These are phyloP conservation scores for Gnatocerus cornutus DNA, from an alignment of 2,888 invertebrate genomes.

Conservation along the genomic window DNA sequence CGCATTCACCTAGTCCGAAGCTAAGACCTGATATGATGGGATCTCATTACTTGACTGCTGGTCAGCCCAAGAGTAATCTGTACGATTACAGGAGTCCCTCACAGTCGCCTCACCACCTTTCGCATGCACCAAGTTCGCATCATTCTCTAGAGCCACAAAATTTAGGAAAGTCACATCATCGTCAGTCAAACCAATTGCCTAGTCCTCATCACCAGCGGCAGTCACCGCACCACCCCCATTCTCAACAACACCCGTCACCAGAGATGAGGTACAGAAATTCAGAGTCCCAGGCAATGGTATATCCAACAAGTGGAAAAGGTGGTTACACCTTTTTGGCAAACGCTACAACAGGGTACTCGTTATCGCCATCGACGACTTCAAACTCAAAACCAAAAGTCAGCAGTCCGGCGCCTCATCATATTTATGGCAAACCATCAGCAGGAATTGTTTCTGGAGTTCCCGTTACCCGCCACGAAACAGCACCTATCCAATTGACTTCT, in stretches of 20 bases:
- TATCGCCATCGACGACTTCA: conserved; percentile 71
- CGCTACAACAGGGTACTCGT: conserved; percentile 69
- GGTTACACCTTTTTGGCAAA: conserved; percentile 71
- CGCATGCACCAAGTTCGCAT: conserved; percentile 65
- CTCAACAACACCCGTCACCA: conserved; percentile 66
- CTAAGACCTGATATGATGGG: conserved; percentile 73
- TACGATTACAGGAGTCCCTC: conserved; percentile 71
- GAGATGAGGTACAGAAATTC: conserved; percentile 62
- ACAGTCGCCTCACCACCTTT: conserved; percentile 70
- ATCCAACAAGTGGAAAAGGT: conserved; percentile 63
- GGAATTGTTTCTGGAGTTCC: conserved; percentile 76
- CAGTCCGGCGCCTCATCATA: conserved; percentile 84
- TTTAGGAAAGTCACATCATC: conserved; percentile 64
- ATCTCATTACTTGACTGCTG: conserved; percentile 74
- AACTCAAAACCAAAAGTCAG: conserved; percentile 81
- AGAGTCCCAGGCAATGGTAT: conserved; percentile 67
- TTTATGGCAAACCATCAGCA: conserved; percentile 80
- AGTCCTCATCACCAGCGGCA: conserved; percentile 72
- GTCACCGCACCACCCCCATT: conserved; percentile 70
- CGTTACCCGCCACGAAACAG: conserved; percentile 70
- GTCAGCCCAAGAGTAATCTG: conserved; percentile 67
- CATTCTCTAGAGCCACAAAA: conserved; percentile 67
- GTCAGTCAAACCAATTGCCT: conserved; percentile 66
- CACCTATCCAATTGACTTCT: conserved; percentile 74
- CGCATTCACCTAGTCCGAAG: conserved; percentile 76